phyloP scores from a whole-genome alignment of 1,140 invertebrate genomes.

The Bombus confusus region DNA sequence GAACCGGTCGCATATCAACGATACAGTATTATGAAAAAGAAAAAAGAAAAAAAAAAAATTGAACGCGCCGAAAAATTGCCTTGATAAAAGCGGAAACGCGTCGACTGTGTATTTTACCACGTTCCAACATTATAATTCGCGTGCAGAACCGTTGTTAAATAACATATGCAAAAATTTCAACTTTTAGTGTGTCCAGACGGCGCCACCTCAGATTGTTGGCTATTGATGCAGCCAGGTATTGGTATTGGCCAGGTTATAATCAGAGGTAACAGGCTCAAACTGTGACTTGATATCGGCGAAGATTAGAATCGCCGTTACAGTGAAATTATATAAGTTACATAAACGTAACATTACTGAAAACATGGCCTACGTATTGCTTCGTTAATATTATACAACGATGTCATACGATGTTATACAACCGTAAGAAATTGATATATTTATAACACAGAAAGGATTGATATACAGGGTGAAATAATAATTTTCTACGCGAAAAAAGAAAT shows the following conservation, averaged over 20 bases:
- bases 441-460: no score
- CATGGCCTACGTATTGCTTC: no score
- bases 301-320: not conserved
- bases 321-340: no score
- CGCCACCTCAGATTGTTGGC: not conserved
- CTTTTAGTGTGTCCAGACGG: not conserved
- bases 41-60: no score
- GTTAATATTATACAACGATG: no score
- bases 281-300: not conserved
- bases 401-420: no score
- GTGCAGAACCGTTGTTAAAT: not conserved
- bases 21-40: not conserved
- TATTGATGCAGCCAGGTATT: not conserved
- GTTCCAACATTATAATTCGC: conserved; percentile 13
- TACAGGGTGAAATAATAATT: no score
- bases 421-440: no score
- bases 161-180: not conserved
- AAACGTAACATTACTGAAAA: no score
- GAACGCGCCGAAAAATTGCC: not conserved
- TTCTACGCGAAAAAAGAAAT: no score
- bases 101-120: no score
- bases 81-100: not conserved
- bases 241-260: not conserved
- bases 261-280: not conserved
- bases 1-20: not conserved